Conservation (phyloP, 2,888 invertebrate species). For the Mythimna pallens region DNA sequence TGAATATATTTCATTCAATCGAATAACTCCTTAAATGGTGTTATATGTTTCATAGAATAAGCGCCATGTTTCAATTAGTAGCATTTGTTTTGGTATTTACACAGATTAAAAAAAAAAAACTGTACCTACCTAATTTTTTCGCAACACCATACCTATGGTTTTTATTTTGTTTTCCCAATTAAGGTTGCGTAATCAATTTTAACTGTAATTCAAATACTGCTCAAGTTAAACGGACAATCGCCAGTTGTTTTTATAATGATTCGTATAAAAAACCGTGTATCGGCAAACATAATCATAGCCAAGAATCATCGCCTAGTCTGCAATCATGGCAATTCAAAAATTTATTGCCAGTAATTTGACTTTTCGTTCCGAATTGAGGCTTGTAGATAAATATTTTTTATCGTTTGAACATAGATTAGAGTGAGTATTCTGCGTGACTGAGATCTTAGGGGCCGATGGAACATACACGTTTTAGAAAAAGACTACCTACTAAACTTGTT, state of each 20-base stretch:
- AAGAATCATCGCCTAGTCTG: constrained; percentile 60
- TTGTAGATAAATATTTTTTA: constrained; percentile 66
- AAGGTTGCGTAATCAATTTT: constrained; percentile 34
- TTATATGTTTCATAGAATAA: constrained; percentile 20
- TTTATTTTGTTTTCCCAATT: constrained; percentile 25
- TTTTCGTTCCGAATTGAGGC: constrained; percentile 68
- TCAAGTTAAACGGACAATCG: constrained; percentile 52
- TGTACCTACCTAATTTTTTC: constrained; percentile 35
- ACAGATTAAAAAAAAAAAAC: too few species aligned
- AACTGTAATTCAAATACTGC: constrained; percentile 39
- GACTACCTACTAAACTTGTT: neutral
- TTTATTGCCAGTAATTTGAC: constrained; percentile 74
- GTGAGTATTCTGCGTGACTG: constrained; percentile 45
- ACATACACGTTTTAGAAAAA: constrained; percentile 36
- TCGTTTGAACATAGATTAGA: constrained; percentile 50
- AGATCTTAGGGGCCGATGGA: constrained; percentile 39
- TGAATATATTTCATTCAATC: neutral
- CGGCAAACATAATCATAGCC: constrained; percentile 61
- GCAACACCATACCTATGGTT: constrained; percentile 24
- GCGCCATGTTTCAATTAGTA: constrained; percentile 31
- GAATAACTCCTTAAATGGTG: constrained; percentile 4
- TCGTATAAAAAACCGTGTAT: constrained; percentile 54
- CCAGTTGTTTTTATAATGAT: constrained; percentile 21
- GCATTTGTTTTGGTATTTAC: constrained; percentile 15
- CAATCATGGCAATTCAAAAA: constrained; percentile 69